These are phyloP conservation scores for Orchestia grillus DNA, from an alignment of 1,140 invertebrate species.

Conservation along the genomic window DNA sequence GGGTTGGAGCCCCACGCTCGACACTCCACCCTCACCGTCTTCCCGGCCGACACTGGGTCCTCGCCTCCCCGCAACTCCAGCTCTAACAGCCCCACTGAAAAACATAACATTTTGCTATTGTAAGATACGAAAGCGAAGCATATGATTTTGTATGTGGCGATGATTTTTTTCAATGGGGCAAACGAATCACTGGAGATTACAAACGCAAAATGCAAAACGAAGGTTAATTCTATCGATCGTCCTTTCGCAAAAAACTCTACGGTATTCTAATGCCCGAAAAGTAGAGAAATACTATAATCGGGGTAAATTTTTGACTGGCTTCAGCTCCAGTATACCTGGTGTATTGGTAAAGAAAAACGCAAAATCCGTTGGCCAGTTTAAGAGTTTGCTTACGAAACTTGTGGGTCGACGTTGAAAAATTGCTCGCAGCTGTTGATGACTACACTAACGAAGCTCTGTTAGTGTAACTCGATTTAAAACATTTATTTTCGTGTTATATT, in stretches of 20 bases:
- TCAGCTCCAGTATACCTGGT: not conserved
- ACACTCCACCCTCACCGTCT: slow-evolving; percentile 32
- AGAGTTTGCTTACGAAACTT: not conserved
- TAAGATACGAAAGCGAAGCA: not conserved
- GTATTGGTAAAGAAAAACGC: not conserved
- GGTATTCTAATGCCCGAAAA: not conserved
- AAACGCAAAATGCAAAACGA: not conserved
- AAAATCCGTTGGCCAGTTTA: not conserved
- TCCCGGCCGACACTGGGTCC: slow-evolving; percentile 44
- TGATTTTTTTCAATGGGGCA: not conserved
- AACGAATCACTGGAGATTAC: not conserved
- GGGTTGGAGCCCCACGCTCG: slow-evolving; percentile 49
- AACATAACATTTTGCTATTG: not conserved
- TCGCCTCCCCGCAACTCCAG: slow-evolving; percentile 33
- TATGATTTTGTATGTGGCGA: not conserved
- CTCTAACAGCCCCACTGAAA: slow-evolving; percentile 31
- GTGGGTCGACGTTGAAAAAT: not conserved
- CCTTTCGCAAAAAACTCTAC: not conserved
- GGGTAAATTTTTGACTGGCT: not conserved
- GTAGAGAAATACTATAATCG: not conserved
- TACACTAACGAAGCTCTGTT: not conserved
- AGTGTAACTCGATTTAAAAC: not conserved
- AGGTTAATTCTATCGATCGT: not conserved
- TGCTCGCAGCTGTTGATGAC: not conserved
- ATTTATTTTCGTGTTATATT: not conserved